Base-by-base conservation (phyloP, 1,140 invertebrate genomes). In the Acromyrmex heyeri region DNA sequence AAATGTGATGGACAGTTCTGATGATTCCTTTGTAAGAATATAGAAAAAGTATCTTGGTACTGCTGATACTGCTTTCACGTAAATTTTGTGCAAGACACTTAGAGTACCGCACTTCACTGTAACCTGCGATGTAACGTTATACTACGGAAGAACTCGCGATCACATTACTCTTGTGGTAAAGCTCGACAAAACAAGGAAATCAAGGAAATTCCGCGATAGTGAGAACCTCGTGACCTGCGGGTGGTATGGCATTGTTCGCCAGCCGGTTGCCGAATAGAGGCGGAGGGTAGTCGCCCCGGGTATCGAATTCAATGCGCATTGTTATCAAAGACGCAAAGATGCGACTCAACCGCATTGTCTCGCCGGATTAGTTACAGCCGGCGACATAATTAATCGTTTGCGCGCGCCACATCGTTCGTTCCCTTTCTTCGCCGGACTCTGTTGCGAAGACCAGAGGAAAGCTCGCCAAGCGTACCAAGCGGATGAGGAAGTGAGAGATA, bases 291-390 rank as follows among this genome's bases (percentile, higher is more conserved):
- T 85, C 87, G 72, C 81, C 73, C 62, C 61, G 65, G 76, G 85
- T 83, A 87, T 89, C 85, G 90, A 93, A 93, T 94, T 94, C 93
- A 93, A 93, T 93, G 92, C 92, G 92, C 93, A 94, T 94, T 94
- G 93, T 94, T 90, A 90, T 93, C 90, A 86, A 91, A 90, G 92
- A 92, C 87, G 91, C 91, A 88, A 92, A 91, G 90, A 88, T 91
- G 89, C 88, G 87, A 86, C 88, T 87, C 55, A 57, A 76, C 67
- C 24, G 67, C 85, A 87, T 89, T 94, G 93, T 94, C 91, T 89
- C 61, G 48, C 70, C 61, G 90, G 91, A 94, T 94, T 93, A 94
- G 94, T 91, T 90, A 92, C 90, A 91, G 93, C 92, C 89, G 88
- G 79, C 87, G 88, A 92, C 92, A 93, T 94, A 94, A 94, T 94